These are phyloP conservation scores for Argyrosomus regius DNA, from an alignment of 2,797 vertebrate genomes.

Conservation along the genomic window DNA sequence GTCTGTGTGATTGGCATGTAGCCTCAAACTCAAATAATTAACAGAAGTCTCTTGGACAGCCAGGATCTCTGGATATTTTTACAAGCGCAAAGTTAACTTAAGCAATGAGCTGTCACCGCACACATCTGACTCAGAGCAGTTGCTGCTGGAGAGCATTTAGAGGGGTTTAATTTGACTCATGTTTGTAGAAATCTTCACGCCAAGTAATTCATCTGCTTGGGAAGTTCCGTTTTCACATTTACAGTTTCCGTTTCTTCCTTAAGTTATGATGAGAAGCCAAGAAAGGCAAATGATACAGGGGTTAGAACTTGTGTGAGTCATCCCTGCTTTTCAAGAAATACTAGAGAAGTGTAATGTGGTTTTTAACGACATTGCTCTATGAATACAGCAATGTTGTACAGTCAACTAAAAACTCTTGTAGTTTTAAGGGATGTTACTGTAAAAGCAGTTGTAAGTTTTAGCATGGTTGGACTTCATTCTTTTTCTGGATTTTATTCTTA, in stretches of 20 bases:
- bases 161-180: slow-evolving; percentile 12
- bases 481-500: not conserved
- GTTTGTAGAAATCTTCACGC: not conserved
- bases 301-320: slow-evolving; percentile 1
- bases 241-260: not conserved
- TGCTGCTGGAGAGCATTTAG: slow-evolving; percentile 3
- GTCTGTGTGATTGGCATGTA: not conserved
- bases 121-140: slow-evolving; percentile 29
- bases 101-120: not conserved
- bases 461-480: not conserved
- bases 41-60: not conserved
- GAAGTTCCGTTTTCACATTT: slow-evolving; percentile 46
- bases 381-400: not conserved
- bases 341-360: not conserved
- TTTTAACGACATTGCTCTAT: slow-evolving; percentile 6
- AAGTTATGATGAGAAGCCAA: not conserved
- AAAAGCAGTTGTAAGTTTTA: not conserved
- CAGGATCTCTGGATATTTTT: slow-evolving; percentile 24
- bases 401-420: not conserved
- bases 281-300: not conserved
- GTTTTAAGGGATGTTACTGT: too few species aligned
- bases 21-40: not conserved
- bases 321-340: not conserved
- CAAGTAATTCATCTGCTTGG: not conserved
- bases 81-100: not conserved